Percentiles rank a stretch among this genome's conserved stretches.
These are phyloP conservation scores for Martes martes DNA, from an alignment of 2,113 vertebrate genomes.

Conservation along the genomic window DNA sequence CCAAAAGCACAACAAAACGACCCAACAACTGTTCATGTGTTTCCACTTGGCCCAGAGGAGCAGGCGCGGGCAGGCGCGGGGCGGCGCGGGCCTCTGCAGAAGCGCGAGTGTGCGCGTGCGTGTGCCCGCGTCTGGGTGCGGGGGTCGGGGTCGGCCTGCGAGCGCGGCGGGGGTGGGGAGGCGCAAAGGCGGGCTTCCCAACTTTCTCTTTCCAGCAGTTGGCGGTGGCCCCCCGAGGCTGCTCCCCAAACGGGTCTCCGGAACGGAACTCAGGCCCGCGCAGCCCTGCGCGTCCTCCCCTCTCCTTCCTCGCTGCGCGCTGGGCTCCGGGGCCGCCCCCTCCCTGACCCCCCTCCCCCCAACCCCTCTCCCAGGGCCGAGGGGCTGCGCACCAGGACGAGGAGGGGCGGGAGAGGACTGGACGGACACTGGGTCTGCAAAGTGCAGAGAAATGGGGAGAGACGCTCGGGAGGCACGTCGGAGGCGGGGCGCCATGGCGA, in stretches of 20 bases:
- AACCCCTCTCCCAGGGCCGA: not conserved
- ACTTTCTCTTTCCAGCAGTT: not conserved
- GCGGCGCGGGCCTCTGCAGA: not conserved
- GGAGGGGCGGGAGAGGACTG: not conserved
- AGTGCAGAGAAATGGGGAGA: not conserved
- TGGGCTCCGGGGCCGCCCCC: not conserved
- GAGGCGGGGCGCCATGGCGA: not conserved
- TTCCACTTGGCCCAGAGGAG: not conserved
- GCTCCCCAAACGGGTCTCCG: not conserved
- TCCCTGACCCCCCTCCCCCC: not conserved
- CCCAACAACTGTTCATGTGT: not conserved
- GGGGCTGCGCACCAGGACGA: not conserved
- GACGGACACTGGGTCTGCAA: fast-evolving
- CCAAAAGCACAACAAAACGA: not conserved
- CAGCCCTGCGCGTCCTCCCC: not conserved
- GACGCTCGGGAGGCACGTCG: not conserved
- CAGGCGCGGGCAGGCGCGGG: not conserved
- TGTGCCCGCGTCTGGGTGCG: fast-evolving
- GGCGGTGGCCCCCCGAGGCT: not conserved
- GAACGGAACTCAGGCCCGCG: not conserved
- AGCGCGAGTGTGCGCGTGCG: fast-evolving
- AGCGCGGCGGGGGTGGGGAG: no score
- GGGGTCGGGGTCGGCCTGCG: fast-evolving
- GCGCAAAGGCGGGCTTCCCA: fast-evolving
- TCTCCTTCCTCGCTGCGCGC: not conserved